Base-by-base conservation (phyloP, 2,888 invertebrate genomes). In the Gerris lacustris region DNA sequence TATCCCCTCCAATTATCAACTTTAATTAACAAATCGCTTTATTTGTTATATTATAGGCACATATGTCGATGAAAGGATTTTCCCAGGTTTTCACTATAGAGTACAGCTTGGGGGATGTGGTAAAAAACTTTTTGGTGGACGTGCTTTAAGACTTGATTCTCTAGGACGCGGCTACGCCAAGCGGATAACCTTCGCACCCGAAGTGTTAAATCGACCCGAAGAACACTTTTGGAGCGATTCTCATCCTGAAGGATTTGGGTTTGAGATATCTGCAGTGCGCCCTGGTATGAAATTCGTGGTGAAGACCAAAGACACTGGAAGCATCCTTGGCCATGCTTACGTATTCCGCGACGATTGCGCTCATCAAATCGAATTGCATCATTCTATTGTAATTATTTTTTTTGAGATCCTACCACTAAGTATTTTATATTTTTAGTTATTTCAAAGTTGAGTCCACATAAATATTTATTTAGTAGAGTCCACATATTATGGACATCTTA, bases 141-240 rank as follows among this genome's bases (percentile, higher is more conserved):
- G 86, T 72, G 84, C 87, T 67, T 79, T 88, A 71, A 80, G 84
- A 68, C 82, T 91, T 63, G 82, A 85, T 72, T 86, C 86, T 64
- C 83, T 90, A 73, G 90, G 90, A 9, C 85, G 88, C 82, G 90
- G 91, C 18, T 91, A 90, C 77, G 90, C 89, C 45, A 90, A 90
- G 78, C 83, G 90, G 68, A 82, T 91, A 72, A 88, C 88, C 1
- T 90, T 90, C 80, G 83, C 86, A 76, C 86, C 89, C 0, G 86
- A 88, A 74, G 31, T 31, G 4, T 31, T 31, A 31, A 81, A 81
- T 72, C 73, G 76, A 7, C 80, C 81, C 73, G 77, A 78, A 66
- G 88, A 88, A 79, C 88, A 86, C 79, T 87, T 91, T 80, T 90
- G 90, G 89, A 89, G 89, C 44, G 90, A 91, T 80, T 89, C 87